phyloP scores from a whole-genome alignment of 2,797 vertebrate species.

The Enteromius viviparus region DNA sequence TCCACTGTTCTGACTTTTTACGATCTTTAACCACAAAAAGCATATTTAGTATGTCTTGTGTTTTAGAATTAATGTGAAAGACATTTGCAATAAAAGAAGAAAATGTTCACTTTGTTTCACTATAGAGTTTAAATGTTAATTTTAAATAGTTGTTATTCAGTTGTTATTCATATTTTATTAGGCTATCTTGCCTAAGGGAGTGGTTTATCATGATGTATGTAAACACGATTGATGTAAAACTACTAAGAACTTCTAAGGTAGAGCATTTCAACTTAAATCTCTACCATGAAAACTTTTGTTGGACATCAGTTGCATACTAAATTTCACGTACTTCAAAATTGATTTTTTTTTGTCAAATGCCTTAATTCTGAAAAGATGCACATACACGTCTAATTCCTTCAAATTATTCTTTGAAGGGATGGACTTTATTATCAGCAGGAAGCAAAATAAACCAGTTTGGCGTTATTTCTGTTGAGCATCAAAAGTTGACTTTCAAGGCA shows the following conservation, averaged over 20 bases:
- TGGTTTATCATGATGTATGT: neutral
- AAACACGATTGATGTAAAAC: neutral
- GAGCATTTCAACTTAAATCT: neutral
- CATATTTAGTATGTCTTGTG: neutral
- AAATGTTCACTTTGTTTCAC: neutral
- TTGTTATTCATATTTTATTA: neutral
- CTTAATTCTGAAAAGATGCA: slow-evolving; percentile 8
- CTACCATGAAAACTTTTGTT: neutral
- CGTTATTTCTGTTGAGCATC: no score
- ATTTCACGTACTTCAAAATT: neutral
- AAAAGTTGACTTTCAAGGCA: neutral
- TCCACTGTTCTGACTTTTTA: neutral
- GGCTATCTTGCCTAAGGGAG: neutral
- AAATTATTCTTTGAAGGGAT: slow-evolving; percentile 27
- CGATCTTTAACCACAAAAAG: neutral
- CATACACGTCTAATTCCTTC: neutral
- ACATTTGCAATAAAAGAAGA: neutral
- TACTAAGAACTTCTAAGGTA: neutral
- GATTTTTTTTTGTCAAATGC: neutral
- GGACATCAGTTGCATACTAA: slow-evolving; percentile 18
- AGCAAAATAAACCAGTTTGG: slow-evolving; percentile 5
- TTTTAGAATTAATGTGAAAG: neutral
- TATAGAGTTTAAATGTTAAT: slow-evolving; percentile 9
- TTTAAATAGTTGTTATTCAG: neutral
- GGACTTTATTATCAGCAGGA: slow-evolving; percentile 6